Base-by-base conservation (phyloP, 23 tunicate genomes). In the Ascidia mentula region DNA sequence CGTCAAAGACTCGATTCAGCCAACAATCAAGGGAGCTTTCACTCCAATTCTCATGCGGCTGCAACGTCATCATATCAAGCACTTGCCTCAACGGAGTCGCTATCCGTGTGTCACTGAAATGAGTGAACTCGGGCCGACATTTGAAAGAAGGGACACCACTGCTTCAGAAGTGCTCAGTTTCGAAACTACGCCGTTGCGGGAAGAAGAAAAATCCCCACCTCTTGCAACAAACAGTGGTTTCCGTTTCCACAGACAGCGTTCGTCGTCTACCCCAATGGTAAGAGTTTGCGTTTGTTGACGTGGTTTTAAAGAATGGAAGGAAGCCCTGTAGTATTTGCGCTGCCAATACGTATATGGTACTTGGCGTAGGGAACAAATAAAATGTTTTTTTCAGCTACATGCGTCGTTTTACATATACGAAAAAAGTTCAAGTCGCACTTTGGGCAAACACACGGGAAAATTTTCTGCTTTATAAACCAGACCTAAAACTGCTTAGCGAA, bases 141-240 rank as follows among this genome's bases (percentile, higher is more conserved):
- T n/a, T n/a, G n/a, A n/a, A n/a, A 71, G 39, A 71, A 34, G 65
- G 13, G 65, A 53, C 65, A 53, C 65, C 24, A 53, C 65, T 28
- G 65, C 65, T 5, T 53, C 65, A 28, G 65, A 53, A 5, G 24
- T 53, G 13, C 24, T 53, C 4, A 53, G 13, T 53, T 53, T 53
- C 65, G 65, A 53, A 9, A 53, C 65, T 20, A 53, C 65, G 12
- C 65, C 65, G 65, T 53, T 53, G 24, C n/a, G n/a, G n/a, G 24
- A 53, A 26, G 65, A 53, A 28, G 24, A 28, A 53, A 53, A 9
- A 26, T 26, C 22, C 65, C 65, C 65, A 1, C 65, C 13, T 26
- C 65, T 53, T 53, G 65, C 28, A 28, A 9, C 24, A 5, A 53
- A 53, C 24, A 20, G 65, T 9, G 22, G 28, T 3, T 28, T 26